phyloP scores from a whole-genome alignment of 37 sponge, comb jelly and placozoan genomes.

The Ianthella basta region DNA sequence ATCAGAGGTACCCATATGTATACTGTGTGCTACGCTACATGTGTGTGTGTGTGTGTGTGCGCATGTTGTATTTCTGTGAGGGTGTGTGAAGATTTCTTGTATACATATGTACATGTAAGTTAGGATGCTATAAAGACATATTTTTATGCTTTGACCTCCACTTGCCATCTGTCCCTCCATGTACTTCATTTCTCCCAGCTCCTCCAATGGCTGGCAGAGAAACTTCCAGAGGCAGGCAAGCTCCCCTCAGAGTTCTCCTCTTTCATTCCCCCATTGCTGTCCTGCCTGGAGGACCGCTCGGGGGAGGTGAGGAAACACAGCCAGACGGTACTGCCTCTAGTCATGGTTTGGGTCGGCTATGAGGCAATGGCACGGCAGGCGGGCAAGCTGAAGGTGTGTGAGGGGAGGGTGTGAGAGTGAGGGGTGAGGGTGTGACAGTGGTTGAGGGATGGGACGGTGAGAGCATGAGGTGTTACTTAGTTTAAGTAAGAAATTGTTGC shows the following conservation, averaged over 20 bases:
- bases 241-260: slow-evolving; percentile 63
- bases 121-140: neutral
- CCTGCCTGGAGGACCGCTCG: slow-evolving; percentile 82
- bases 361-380: slow-evolving; percentile 62
- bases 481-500: too few relatives aligned
- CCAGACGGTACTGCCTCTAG: slow-evolving; percentile 58
- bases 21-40: neutral
- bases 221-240: slow-evolving; percentile 59
- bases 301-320: slow-evolving; percentile 84
- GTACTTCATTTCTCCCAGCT: slow-evolving; percentile 39
- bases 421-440: slow-evolving; percentile 22
- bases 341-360: slow-evolving; percentile 79
- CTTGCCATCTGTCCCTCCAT: neutral
- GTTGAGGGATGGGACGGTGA: neutral
- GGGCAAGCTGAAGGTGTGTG: slow-evolving; percentile 48
- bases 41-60: slow-evolving; percentile 4
- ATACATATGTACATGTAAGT: neutral
- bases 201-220: slow-evolving; percentile 81
- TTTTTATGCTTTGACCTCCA: too few relatives aligned
- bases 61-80: neutral
- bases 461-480: neutral
- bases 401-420: neutral
- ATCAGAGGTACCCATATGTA: slow-evolving; percentile 78
- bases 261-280: slow-evolving; percentile 57
- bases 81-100: neutral